A percentile compares a stretch with the other conserved stretches of the same genome.
phyloP scores from a whole-genome alignment of 2,888 invertebrate species.

The Diabrotica balteata region DNA sequence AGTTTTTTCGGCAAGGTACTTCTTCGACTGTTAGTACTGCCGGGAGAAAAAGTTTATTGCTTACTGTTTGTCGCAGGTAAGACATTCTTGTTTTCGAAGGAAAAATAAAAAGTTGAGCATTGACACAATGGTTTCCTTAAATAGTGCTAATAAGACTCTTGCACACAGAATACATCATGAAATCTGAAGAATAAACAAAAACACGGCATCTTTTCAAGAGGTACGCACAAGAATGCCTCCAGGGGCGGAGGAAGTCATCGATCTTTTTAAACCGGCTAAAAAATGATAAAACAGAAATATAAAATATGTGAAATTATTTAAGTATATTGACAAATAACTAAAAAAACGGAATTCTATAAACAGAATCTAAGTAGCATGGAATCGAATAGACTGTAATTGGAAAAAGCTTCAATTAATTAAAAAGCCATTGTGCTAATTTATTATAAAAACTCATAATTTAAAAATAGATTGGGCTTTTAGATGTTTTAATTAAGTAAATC shows the following conservation, averaged over 20 bases:
- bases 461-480: too few species aligned
- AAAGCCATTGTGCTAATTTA: background rate
- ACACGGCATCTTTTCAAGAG: constrained; percentile 50
- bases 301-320: background rate
- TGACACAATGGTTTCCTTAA: constrained; percentile 55
- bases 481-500: too few species aligned
- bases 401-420: background rate
- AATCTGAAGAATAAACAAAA: constrained; percentile 53
- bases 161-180: constrained; percentile 56
- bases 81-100: constrained; percentile 50
- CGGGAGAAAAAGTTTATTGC: constrained; percentile 48
- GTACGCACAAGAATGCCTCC: constrained; percentile 50
- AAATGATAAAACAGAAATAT: background rate
- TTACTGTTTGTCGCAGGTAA: constrained; percentile 47
- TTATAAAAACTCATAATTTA: too few species aligned
- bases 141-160: constrained; percentile 55
- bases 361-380: too few species aligned
- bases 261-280: background rate
- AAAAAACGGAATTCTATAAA: background rate
- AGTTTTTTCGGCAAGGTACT: constrained; percentile 39
- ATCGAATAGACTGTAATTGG: too few species aligned
- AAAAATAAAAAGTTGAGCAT: constrained; percentile 50
- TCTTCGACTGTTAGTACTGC: constrained; percentile 27
- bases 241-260: constrained; percentile 15
- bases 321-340: background rate